phyloP scores from a whole-genome alignment of 2,797 vertebrate genomes.

The Lithobates sylvaticus region DNA sequence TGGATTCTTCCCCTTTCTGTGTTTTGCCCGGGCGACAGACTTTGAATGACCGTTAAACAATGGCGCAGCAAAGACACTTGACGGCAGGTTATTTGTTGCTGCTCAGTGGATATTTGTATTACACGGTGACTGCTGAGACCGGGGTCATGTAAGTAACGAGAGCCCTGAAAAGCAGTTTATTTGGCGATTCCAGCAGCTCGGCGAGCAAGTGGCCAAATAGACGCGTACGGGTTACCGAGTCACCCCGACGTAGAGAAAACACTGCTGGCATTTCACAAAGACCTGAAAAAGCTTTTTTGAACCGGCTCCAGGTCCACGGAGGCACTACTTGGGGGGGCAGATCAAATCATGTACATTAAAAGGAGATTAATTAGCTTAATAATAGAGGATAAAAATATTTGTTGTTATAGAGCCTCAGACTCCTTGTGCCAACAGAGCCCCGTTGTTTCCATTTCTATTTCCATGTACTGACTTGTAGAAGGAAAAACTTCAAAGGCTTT shows the following conservation, averaged over 20 bases:
- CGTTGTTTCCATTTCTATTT: conserved; percentile 3
- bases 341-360: conserved; percentile 32
- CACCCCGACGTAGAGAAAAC: neutral
- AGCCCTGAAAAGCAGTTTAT: conserved; percentile 13
- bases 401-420: neutral
- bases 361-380: conserved; percentile 54
- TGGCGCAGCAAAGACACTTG: neutral
- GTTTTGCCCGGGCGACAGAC: neutral
- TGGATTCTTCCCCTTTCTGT: neutral
- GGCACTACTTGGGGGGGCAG: conserved; percentile 16
- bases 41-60: neutral
- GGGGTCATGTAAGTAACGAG: conserved; percentile 17
- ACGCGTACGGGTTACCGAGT: conserved; percentile 36
- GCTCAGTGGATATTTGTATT: neutral
- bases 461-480: neutral
- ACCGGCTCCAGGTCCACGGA: conserved; percentile 1
- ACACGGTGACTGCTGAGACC: neutral
- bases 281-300: neutral
- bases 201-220: neutral
- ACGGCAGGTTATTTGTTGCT: neutral
- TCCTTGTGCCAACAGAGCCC: conserved; percentile 20
- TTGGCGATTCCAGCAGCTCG: conserved; percentile 1
- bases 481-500: conserved; percentile 21
- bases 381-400: conserved; percentile 51
- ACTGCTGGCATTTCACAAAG: conserved; percentile 20